Conservation (phyloP, 2,888 invertebrate genomes). For the Capitulum mitella region DNA sequence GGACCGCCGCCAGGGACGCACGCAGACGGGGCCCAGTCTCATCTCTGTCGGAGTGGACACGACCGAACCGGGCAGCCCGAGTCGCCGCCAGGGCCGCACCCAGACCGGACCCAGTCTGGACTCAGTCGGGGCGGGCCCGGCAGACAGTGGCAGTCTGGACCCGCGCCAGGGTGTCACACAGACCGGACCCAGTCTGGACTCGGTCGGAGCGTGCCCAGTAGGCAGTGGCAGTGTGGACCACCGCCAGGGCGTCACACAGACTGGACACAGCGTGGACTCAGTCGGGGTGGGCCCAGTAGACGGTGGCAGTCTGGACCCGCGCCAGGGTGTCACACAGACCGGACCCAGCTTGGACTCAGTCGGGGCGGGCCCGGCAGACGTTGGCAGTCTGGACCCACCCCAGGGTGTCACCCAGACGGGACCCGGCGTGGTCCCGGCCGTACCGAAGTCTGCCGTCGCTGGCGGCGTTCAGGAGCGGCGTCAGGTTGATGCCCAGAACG, state of each 20-base stretch:
- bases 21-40: background rate
- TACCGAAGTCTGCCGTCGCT: background rate
- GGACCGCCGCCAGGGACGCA: background rate
- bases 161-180: background rate
- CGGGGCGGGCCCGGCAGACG: too few species aligned
- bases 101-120: too few species aligned
- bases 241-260: background rate
- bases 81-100: background rate
- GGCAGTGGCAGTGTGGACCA: background rate
- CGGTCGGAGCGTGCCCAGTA: too few species aligned
- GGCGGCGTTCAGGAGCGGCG: too few species aligned
- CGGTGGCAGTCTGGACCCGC: background rate
- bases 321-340: background rate
- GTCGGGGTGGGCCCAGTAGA: too few species aligned
- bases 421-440: background rate
- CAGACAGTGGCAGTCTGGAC: too few species aligned
- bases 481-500: background rate
- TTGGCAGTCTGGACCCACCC: too few species aligned
- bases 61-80: too few species aligned
- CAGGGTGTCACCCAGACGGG: background rate
- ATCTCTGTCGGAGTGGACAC: background rate
- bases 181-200: too few species aligned
- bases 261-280: too few species aligned
- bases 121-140: too few species aligned
- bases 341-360: too few species aligned